Base-by-base conservation (phyloP, 2,113 vertebrate genomes). In the Apistogramma diplotaenia region DNA sequence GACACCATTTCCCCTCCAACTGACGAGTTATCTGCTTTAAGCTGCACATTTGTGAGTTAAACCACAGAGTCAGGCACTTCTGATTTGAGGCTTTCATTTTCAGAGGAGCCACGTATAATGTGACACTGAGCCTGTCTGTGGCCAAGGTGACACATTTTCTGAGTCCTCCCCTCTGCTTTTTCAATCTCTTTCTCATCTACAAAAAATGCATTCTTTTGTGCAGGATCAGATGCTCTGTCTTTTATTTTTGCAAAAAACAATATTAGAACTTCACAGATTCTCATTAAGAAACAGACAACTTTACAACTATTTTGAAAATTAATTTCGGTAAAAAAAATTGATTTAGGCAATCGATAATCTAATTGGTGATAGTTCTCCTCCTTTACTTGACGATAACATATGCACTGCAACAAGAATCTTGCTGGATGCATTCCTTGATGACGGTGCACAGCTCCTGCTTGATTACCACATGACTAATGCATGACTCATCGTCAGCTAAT, bases 381-480 rank as follows among this genome's bases (percentile, higher is more conserved):
- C 13, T 43, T 43, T 15, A 43, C 13, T 43, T 43, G 3, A 15
- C 15, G 40, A 15, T 43, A 43, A 4, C 40, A 43, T 56, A 65
- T 29, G n/a, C n/a, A 21, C 33, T 10, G 13, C 12, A 71, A 57
- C 23, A 57, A 33, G n/a, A 49, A 46, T 49, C 18, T 51, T 3
- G 21, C 23, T 8, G 51, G 15, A 53, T 51, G 8, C 56, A 15
- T 35, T 55, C 25, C 9, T 15, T 72, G 59, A 74, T 81, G 54
- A 76, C 31, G 25, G 27, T 11, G 10, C 11, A 59, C 21, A 13
- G 56, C 21, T 56, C 58, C 21, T 9, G 15, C 23, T 31, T 73
- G 40, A 61, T 74, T 73, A 58, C 15, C 13, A 25, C 73, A 67
- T 54, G 59, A 85, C 70, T 85, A 74, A 85, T 56, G 23, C n/a